Evolutionary conservation across 2,113 vertebrate species (phyloP).

Genomic region (Thomomys bottae): DNA sequence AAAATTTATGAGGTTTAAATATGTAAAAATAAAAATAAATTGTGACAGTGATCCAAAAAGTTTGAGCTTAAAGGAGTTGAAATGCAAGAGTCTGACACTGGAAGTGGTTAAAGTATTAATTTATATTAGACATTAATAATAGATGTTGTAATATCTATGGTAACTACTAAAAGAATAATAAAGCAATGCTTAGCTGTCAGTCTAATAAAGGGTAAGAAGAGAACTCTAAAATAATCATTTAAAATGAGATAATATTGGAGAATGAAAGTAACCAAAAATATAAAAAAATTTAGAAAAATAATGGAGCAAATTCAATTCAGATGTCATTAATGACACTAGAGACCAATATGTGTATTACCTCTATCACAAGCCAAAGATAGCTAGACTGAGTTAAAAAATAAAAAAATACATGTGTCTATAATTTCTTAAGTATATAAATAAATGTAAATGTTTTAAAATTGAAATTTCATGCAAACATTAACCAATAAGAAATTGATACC

Average conservation of each 20-base stretch:
- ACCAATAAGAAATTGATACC: not conserved
- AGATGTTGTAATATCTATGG: not conserved
- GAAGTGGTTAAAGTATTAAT: conserved; percentile 39
- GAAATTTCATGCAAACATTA: conserved; percentile 19
- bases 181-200: not conserved
- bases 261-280: not conserved
- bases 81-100: not conserved
- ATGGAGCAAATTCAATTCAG: conserved; percentile 28
- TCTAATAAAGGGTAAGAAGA: not conserved
- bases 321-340: conserved; percentile 3
- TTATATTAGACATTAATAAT: conserved; percentile 53
- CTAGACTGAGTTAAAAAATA: conserved; percentile 28
- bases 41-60: not conserved
- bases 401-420: not conserved
- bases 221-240: conserved; percentile 22
- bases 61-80: not conserved
- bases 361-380: not conserved
- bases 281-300: not conserved
- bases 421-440: not conserved
- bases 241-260: not conserved
- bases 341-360: not conserved
- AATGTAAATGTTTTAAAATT: conserved; percentile 26
- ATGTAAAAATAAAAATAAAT: conserved; percentile 6
- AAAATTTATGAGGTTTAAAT: not conserved
- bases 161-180: conserved; percentile 18